Evolutionary conservation across 1,140 invertebrate species (phyloP), one percentile per base, ranked within the genome.

Genomic region (Aphaenogaster rudis): DNA sequence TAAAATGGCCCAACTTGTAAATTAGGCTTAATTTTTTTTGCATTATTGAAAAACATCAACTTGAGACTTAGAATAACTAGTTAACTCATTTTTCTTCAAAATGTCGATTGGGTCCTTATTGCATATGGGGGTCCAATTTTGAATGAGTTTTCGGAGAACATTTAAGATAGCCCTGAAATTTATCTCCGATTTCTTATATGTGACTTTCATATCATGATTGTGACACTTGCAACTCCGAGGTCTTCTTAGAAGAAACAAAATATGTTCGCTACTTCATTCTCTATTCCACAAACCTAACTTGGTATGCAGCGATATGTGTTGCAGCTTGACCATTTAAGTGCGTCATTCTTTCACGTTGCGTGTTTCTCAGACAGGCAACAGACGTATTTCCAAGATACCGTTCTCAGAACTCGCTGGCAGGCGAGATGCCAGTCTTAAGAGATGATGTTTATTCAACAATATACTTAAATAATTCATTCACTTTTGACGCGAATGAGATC

Each of bases 371-470:
- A 82, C 80, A 82, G 54, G 28, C 52, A 82, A 74, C 67, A 82
- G 80, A 74, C 67, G 28, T 82, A 82, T 82, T 82, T 82, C 67
- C 80, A 61, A 82, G 80, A 74, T 74, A 74, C 28, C 50, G 17
- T 82, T 82, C 67, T 61, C 67, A 8, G 67, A 82, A 82, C 15
- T 36, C 54, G 67, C 9, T 82, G 54, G 80, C 79, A 59, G 52
- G 21, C 52, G 39, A 39, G 15, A 72, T 21, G 66, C 48, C 66
- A 48, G 57, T 15, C 42, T 39, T 59, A 48, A 45, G 17, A 74
- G 67, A 61, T 21, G 80, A 74, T 63, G 69, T 76, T 82, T 84
- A 76, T 84, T 84, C 80, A 76, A 84, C 42, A 84, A 76, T 74
- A 61, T 61, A 61, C 42, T 74, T 61, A 82, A 82, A 82, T 82